Percentiles rank a stretch among this genome's conserved stretches.
Conservation (phyloP, 2,888 invertebrate species). For the Hecatera dysodea region DNA sequence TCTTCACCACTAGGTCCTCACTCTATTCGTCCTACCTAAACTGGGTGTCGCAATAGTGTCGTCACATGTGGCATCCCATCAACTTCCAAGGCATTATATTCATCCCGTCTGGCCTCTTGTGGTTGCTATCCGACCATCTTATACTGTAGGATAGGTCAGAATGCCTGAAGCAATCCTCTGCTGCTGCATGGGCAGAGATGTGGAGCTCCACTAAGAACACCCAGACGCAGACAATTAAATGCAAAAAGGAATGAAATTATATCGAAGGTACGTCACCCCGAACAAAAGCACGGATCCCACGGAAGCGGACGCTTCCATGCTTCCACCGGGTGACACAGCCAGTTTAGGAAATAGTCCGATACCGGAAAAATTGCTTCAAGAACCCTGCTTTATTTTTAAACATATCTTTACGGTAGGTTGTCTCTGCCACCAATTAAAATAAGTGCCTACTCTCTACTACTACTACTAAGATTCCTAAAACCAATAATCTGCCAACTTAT, state of each 20-base stretch:
- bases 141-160: not conserved
- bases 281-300: constrained; percentile 11
- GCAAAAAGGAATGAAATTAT: not conserved
- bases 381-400: constrained; percentile 32
- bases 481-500: too few species aligned
- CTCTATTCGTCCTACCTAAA: too few species aligned
- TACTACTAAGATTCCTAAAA: too few species aligned
- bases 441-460: too few species aligned
- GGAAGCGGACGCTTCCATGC: constrained; percentile 14
- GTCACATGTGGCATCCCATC: not conserved
- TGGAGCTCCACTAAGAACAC: not conserved
- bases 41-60: not conserved
- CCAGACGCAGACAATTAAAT: not conserved
- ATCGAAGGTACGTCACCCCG: not conserved
- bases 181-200: not conserved
- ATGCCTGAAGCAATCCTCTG: not conserved
- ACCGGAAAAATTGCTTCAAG: constrained; percentile 27
- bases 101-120: too few species aligned
- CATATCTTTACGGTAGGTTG: too few species aligned
- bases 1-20: too few species aligned
- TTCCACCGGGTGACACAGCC: constrained; percentile 12
- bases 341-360: constrained; percentile 10
- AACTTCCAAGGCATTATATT: not conserved
- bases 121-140: not conserved
- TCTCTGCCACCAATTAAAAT: too few species aligned